A percentile compares a stretch with the other conserved stretches of the same genome.
Evolutionary conservation across 30 jellyfish, hydroid and myxozoan species (phyloP).

Genomic region (Turritopsis rubra): DNA sequence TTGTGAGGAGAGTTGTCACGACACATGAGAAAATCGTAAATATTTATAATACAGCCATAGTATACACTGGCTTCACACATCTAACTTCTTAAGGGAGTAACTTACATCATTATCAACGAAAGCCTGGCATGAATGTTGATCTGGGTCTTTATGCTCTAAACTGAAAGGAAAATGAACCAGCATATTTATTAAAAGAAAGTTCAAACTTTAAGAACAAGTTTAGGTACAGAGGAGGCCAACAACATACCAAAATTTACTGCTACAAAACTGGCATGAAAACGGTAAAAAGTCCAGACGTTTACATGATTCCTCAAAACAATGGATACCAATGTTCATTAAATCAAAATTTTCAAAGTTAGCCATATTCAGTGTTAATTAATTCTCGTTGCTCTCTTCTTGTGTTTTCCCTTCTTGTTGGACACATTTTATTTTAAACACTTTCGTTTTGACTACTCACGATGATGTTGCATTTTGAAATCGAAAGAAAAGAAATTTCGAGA

Average conservation of each 20-base stretch:
- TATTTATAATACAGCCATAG: no score
- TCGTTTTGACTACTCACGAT: not conserved
- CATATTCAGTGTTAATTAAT: not conserved
- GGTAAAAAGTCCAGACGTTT: constrained; percentile 23
- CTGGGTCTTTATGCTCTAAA: not conserved
- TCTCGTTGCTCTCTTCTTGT: not conserved
- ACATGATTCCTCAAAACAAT: constrained; percentile 10
- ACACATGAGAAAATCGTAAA: no score
- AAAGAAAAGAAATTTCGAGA: not conserved
- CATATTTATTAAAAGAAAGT: not conserved
- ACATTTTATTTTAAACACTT: not conserved
- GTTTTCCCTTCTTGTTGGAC: not conserved
- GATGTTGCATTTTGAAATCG: not conserved
- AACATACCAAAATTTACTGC: constrained; percentile 11
- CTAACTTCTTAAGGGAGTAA: no score
- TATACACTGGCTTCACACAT: no score
- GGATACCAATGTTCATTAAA: constrained; percentile 12
- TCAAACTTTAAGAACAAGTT: not conserved
- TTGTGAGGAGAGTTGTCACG: no score
- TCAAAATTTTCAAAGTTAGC: constrained; percentile 13
- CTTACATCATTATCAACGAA: constrained; percentile 2
- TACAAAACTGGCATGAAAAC: constrained; percentile 11
- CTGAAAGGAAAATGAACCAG: not conserved
- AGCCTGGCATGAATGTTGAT: not conserved
- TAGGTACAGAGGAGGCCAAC: not conserved